Percentiles rank a stretch among this genome's conserved stretches.
Conservation (phyloP, 2,797 vertebrate species). For the Chaetophractus vellerosus region DNA sequence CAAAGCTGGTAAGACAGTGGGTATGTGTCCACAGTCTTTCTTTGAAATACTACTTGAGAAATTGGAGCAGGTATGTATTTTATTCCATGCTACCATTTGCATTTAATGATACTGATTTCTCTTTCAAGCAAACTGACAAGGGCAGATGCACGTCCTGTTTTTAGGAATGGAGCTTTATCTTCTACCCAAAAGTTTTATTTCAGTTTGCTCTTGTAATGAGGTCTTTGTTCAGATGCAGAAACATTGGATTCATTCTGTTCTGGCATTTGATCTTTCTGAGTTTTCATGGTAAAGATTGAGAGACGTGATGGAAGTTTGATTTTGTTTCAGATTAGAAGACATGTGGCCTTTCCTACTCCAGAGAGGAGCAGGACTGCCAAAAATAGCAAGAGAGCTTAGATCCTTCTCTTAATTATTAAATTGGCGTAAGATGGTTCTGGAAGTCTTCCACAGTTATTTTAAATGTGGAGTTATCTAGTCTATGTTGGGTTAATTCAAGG, state of each 20-base stretch:
- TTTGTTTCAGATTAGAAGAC: slow-evolving; percentile 12
- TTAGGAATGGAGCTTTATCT: background rate
- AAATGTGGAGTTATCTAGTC: background rate
- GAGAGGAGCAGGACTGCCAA: slow-evolving; percentile 9
- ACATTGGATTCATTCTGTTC: background rate
- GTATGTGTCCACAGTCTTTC: background rate
- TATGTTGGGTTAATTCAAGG: background rate
- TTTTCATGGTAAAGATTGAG: background rate
- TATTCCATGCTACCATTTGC: background rate
- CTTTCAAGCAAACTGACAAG: background rate
- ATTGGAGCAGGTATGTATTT: background rate
- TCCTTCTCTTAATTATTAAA: slow-evolving; percentile 25
- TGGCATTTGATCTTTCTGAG: background rate
- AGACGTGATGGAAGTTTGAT: background rate
- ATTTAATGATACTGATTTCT: background rate
- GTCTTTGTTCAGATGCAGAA: background rate
- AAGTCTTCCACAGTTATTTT: slow-evolving; percentile 45
- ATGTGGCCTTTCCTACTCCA: background rate
- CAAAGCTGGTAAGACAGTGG: background rate
- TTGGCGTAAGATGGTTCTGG: background rate
- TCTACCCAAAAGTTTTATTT: background rate
- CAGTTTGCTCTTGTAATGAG: background rate
- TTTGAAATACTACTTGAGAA: slow-evolving; percentile 20
- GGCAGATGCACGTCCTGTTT: background rate
- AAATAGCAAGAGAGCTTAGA: background rate